Evolutionary conservation across 2,888 invertebrate species (phyloP), one percentile per base, ranked within the genome.

Genomic region (Gastrophysa polygoni): DNA sequence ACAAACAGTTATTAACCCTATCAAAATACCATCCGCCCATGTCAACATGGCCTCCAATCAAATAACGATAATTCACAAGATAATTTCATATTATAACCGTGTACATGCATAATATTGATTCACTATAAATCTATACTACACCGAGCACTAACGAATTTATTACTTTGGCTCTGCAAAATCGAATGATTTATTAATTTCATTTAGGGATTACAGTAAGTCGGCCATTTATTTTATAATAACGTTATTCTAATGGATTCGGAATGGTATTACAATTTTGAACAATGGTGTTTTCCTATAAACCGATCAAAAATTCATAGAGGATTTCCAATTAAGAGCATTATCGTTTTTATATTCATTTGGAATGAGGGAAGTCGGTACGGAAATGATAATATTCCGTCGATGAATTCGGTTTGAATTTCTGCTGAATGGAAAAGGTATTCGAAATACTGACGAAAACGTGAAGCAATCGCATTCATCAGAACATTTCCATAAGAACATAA

Each of bases 141-240:
- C 38, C 38, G 7, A 32, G 8, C 32, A 11, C 38, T 14, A 38
- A 38, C 14, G 11, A 38, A 38, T 38, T 38, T 3, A 38, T 38
- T 38, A 38, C 11, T 14, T 4, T 14, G n/a, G 38, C 14, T 11
- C n/a, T 38, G 14, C 38, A 38, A 38, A 38, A 38, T 38, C 38
- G 38, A 8, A 61, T 65, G 61, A 65, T 65, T 65, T 58, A 65
- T 61, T 58, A 58, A 63, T 64, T 65, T 58, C 57, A 57, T 61
- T 61, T 32, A 43, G 49, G 56, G 57, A 49, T 61, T 54, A 38
- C 38, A 38, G 10, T 38, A 38, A 54, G 54, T 55, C 38, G 59
- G 54, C 38, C 38, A 38, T 38, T 38, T 38, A n/a, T 38, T 38
- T 14, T 14, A 38, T 38, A 38, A 38, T 38, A 2, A 14, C 38